phyloP scores from a whole-genome alignment of 1,140 invertebrate genomes.

The Drosophila burlai region DNA sequence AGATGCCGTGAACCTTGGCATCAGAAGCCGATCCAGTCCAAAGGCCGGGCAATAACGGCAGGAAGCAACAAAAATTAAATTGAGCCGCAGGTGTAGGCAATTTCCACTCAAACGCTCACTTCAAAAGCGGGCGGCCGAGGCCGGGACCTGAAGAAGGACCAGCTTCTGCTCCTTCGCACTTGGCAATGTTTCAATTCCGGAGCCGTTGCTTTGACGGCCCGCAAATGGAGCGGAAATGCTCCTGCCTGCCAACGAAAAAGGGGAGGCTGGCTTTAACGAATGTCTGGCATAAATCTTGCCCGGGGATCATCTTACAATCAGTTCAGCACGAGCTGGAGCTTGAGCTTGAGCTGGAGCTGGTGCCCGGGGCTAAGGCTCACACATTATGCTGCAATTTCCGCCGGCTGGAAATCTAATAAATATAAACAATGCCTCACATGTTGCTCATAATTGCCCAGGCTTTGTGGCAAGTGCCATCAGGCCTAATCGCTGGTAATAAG shows the following conservation, averaged over 20 bases:
- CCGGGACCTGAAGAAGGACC: background rate
- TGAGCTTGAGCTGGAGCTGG: background rate
- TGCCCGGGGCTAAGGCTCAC: conserved; percentile 8
- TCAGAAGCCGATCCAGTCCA: conserved; percentile 30
- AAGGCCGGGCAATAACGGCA: conserved; percentile 46
- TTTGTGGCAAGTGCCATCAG: conserved; percentile 46
- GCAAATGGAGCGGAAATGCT: conserved; percentile 79
- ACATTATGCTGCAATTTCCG: conserved; percentile 72
- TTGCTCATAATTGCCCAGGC: conserved; percentile 67
- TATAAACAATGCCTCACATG: conserved; percentile 73
- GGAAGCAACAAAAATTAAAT: conserved; percentile 76
- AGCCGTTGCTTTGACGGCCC: conserved; percentile 56
- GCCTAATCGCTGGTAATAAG: conserved; percentile 57
- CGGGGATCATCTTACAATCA: conserved; percentile 64
- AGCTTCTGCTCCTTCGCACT: conserved; percentile 16
- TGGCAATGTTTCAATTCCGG: conserved; percentile 73
- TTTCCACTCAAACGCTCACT: conserved; percentile 78
- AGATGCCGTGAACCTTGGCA: conserved; percentile 37
- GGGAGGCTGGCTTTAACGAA: conserved; percentile 65
- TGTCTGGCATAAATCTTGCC: conserved; percentile 77
- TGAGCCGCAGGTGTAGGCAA: conserved; percentile 83
- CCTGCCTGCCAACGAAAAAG: conserved; percentile 29
- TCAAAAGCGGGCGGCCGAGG: conserved; percentile 51
- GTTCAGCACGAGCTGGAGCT: background rate
- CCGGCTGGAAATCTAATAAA: conserved; percentile 71